phyloP scores from a whole-genome alignment of 2,888 invertebrate species.

The Brachypalpus laphriformis region DNA sequence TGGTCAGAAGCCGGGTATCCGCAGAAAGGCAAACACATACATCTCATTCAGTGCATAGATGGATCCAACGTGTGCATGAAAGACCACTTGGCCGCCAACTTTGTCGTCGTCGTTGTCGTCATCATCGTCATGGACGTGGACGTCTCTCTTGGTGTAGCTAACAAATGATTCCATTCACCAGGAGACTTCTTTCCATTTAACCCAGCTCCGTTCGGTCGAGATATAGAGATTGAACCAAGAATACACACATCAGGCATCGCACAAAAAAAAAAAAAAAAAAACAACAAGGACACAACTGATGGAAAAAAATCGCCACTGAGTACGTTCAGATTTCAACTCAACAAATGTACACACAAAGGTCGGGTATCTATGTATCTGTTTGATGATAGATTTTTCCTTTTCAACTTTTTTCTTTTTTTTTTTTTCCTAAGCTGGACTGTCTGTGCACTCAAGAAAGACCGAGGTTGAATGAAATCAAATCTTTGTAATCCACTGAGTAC shows the following conservation, averaged over 20 bases:
- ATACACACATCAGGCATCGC: conserved; percentile 39
- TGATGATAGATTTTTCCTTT: conserved; percentile 25
- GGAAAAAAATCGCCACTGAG: conserved; percentile 36
- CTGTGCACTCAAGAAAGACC: conserved; percentile 68
- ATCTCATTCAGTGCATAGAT: conserved; percentile 22
- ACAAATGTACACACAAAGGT: conserved; percentile 21
- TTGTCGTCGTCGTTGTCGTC: conserved; percentile 15
- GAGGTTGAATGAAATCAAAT: conserved; percentile 72
- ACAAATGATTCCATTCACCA: conserved; percentile 71
- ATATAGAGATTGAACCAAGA: conserved; percentile 53
- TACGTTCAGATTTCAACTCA: conserved; percentile 56
- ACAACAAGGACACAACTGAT: conserved; percentile 18
- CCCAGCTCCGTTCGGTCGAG: conserved; percentile 10
- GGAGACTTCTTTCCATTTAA: conserved; percentile 57
- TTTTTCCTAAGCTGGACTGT: conserved; percentile 16
- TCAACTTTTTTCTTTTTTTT: neutral
- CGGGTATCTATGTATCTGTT: neutral
- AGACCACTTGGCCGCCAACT: conserved; percentile 70
- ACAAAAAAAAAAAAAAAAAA: conserved; percentile 28
- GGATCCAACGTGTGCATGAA: conserved; percentile 51
- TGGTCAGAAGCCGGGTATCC: conserved; percentile 49
- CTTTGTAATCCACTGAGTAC: conserved; percentile 72
- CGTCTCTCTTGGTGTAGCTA: conserved; percentile 33
- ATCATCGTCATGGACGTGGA: neutral
- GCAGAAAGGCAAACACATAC: conserved; percentile 50